Conservation (phyloP, 2,113 vertebrate species). For the Recurvirostra avosetta region DNA sequence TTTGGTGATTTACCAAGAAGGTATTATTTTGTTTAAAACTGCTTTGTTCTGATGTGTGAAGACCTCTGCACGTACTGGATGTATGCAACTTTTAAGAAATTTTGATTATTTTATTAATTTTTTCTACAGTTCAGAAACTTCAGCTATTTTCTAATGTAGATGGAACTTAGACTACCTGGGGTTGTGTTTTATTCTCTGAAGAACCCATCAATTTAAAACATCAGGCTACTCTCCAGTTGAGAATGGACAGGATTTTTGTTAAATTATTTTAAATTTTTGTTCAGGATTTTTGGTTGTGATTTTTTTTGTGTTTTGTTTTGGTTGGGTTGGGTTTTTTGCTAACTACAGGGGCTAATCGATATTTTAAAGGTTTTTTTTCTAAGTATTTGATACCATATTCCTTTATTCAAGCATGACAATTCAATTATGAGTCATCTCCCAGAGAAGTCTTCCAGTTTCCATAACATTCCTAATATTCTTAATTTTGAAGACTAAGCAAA, state of each 20-base stretch:
- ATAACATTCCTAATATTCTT: slow-evolving; percentile 22
- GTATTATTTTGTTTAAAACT: background rate
- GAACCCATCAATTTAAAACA: background rate
- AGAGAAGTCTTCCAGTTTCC: slow-evolving; percentile 21
- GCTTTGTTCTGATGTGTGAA: background rate
- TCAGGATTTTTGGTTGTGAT: background rate
- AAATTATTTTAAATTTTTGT: background rate
- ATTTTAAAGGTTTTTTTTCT: background rate
- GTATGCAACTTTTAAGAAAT: background rate
- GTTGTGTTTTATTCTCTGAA: background rate
- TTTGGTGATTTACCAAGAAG: background rate
- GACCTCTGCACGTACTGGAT: background rate
- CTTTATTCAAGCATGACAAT: slow-evolving; percentile 35
- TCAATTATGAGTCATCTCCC: slow-evolving; percentile 21
- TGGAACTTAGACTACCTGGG: background rate
- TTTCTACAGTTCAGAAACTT: background rate
- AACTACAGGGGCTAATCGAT: background rate
- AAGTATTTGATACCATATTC: slow-evolving; percentile 10
- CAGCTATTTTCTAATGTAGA: background rate
- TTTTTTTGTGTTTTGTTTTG: background rate
- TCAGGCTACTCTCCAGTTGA: background rate
- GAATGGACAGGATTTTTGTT: background rate
- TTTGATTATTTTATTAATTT: background rate
- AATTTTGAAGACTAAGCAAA: slow-evolving; percentile 28
- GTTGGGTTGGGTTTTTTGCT: background rate